Percentiles rank a stretch among this genome's conserved stretches.
These are phyloP conservation scores for Centropristis striata DNA, from an alignment of 2,113 vertebrate species.

Conservation along the genomic window DNA sequence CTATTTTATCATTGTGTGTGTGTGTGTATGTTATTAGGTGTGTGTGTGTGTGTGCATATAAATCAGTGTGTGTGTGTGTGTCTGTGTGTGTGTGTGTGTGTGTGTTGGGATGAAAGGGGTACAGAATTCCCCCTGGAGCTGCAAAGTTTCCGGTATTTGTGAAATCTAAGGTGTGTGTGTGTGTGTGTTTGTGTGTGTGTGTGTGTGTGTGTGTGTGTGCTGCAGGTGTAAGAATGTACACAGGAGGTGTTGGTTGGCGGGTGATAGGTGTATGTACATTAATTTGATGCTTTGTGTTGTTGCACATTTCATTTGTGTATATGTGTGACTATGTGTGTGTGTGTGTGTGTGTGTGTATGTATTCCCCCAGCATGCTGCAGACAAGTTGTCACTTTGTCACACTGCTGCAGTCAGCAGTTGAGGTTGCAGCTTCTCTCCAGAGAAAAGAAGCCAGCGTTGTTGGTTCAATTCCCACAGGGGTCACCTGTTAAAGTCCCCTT, in stretches of 20 bases:
- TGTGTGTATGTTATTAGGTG: too few relatives aligned
- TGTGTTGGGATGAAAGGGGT: too few relatives aligned
- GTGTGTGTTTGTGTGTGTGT: neutral
- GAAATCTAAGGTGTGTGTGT: neutral
- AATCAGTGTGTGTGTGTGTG: neutral
- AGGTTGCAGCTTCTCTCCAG: constrained; percentile 14
- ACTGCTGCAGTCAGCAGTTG: constrained; percentile 46
- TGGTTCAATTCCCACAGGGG: neutral
- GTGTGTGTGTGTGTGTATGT: constrained; percentile 5
- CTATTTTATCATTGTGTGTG: too few relatives aligned
- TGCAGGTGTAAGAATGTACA: constrained; percentile 26
- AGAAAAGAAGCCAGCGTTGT: neutral
- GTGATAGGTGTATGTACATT: neutral
- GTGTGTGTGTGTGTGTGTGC: constrained; percentile 5
- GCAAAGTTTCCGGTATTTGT: too few relatives aligned
- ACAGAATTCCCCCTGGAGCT: too few relatives aligned
- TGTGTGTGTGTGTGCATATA: too few relatives aligned
- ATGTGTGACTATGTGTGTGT: neutral
- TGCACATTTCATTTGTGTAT: neutral
- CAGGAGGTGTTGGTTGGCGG: constrained; percentile 6
- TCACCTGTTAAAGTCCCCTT: neutral
- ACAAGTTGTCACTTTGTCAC: neutral
- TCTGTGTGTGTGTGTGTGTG: neutral
- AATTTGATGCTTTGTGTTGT: neutral
- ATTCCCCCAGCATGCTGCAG: too few relatives aligned